Conservation (phyloP, 1,140 invertebrate genomes). For the Drosophila bifasciata region DNA sequence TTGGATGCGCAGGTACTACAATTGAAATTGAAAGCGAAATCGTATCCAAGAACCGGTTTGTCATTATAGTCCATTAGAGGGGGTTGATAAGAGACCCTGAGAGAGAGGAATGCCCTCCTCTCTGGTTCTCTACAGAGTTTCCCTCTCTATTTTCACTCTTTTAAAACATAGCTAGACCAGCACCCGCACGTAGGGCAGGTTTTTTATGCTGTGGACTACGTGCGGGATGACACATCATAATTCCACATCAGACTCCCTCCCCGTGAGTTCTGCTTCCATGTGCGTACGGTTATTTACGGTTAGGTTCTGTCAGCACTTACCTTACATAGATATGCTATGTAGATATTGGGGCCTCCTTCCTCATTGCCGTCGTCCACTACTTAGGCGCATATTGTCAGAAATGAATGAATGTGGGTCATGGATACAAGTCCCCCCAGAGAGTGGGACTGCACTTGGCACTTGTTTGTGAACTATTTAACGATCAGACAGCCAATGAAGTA, state of each 20-base stretch:
- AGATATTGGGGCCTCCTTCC: not conserved
- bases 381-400: not conserved
- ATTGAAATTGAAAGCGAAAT: conserved; percentile 49
- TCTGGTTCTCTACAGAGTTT: not conserved
- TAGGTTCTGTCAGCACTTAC: conserved; percentile 26
- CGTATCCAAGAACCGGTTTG: conserved; percentile 44
- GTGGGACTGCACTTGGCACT: too few species aligned
- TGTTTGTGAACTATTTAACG: too few species aligned
- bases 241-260: conserved; percentile 11
- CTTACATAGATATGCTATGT: conserved; percentile 16
- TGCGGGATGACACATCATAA: conserved; percentile 69
- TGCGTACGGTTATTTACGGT: conserved; percentile 43
- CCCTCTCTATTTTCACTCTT: not conserved
- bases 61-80: not conserved
- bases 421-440: too few species aligned
- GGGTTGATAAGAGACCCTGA: conserved; percentile 61
- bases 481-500: too few species aligned
- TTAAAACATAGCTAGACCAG: conserved; percentile 13
- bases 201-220: conserved; percentile 65
- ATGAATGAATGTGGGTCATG: conserved; percentile 43
- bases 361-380: not conserved
- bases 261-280: not conserved
- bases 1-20: conserved; percentile 65
- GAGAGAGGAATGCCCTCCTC: not conserved
- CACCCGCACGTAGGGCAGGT: conserved; percentile 61